phyloP scores from a whole-genome alignment of 1,140 invertebrate species.

The Limonius californicus region DNA sequence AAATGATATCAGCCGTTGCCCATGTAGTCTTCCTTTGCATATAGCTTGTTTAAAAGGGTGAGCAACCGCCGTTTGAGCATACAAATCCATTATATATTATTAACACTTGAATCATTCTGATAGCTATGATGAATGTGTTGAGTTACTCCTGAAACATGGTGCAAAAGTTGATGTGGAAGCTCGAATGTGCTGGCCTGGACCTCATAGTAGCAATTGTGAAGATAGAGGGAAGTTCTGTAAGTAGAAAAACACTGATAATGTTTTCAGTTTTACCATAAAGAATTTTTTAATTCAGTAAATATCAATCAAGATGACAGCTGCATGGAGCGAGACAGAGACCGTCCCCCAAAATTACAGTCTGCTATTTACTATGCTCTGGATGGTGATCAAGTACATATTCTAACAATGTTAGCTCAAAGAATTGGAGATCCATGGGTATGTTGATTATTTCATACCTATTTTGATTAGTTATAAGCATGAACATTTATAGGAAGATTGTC shows the following conservation, averaged over 20 bases:
- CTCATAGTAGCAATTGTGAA: conserved; percentile 67
- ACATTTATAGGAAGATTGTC: background rate
- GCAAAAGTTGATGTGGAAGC: conserved; percentile 55
- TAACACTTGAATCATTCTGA: too few species aligned
- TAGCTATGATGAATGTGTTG: conserved; percentile 55
- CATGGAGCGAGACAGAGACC: conserved; percentile 42
- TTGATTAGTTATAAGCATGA: background rate
- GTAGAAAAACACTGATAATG: too few species aligned
- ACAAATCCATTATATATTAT: too few species aligned
- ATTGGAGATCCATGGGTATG: conserved; percentile 66
- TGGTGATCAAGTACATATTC: conserved; percentile 62
- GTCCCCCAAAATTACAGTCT: conserved; percentile 62
- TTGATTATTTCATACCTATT: background rate
- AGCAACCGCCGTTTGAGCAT: too few species aligned
- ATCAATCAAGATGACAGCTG: conserved; percentile 44
- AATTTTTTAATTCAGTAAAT: conserved; percentile 6
- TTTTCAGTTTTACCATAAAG: too few species aligned
- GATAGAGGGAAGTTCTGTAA: conserved; percentile 57
- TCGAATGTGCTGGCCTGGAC: conserved; percentile 65
- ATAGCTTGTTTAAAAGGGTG: conserved; percentile 68
- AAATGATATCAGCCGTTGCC: conserved; percentile 65
- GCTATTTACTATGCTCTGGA: conserved; percentile 71
- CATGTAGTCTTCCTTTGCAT: conserved; percentile 68
- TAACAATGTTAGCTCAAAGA: conserved; percentile 63
- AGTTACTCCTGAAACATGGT: conserved; percentile 54